phyloP scores from a whole-genome alignment of 2,113 vertebrate genomes.

The Hemicordylus capensis region DNA sequence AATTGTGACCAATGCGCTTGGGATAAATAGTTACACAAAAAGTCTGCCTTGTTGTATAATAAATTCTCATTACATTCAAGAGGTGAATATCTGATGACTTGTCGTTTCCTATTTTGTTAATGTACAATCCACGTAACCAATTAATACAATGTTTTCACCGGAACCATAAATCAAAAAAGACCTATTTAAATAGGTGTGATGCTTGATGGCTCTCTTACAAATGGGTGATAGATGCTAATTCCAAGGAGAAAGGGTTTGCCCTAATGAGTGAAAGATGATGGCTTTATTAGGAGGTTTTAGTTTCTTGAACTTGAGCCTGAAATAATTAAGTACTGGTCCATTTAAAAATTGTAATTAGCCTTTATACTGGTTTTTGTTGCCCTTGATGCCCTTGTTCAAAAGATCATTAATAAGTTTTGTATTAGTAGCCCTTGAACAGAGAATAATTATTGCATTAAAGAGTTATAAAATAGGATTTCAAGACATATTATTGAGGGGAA shows the following conservation, averaged over 20 bases:
- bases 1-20: constrained; percentile 16
- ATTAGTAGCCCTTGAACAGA: not conserved
- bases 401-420: constrained; percentile 13
- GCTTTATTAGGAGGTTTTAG: not conserved
- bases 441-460: not conserved
- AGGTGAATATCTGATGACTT: constrained; percentile 24
- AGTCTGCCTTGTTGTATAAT: not conserved
- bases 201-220: constrained; percentile 10
- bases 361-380: constrained; percentile 11
- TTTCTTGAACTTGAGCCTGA: constrained; percentile 9
- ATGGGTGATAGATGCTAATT: not conserved
- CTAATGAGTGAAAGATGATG: constrained; percentile 19
- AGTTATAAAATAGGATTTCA: not conserved
- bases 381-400: constrained; percentile 14
- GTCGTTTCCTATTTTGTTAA: not conserved
- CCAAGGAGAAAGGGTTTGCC: constrained; percentile 8
- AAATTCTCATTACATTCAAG: constrained; percentile 13
- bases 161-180: not conserved
- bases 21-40: constrained; percentile 15
- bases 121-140: not conserved
- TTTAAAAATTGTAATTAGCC: constrained; percentile 20
- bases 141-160: not conserved
- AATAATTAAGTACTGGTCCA: constrained; percentile 21
- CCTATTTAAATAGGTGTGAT: constrained; percentile 9
- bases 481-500: not conserved